Conservation (phyloP, 1,140 invertebrate species). For the Cotesia typhae region DNA sequence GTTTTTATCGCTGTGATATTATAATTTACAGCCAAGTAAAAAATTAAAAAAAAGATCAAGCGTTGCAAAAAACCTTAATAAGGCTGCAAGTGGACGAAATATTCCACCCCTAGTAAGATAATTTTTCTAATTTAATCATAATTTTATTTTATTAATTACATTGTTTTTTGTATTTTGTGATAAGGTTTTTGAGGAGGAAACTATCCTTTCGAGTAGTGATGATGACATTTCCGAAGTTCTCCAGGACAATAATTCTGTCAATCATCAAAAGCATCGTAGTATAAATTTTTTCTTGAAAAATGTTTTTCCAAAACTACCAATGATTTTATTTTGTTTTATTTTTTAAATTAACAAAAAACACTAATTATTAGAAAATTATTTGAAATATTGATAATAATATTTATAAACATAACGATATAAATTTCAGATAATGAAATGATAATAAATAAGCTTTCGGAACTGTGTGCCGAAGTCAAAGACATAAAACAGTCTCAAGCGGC, state of each 20-base stretch:
- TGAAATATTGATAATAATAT: not conserved
- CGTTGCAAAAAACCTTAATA: not conserved
- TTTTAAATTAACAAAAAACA: too few species aligned
- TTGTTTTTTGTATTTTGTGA: not conserved
- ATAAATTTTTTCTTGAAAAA: not conserved
- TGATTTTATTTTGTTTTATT: not conserved
- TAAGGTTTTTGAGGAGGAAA: not conserved
- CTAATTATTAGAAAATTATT: not conserved
- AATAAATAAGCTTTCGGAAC: conserved; percentile 2
- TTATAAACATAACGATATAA: not conserved
- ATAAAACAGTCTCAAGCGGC: not conserved
- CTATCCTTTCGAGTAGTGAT: not conserved
- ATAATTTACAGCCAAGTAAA: not conserved
- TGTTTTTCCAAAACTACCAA: not conserved
- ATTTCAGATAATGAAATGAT: conserved; percentile 17
- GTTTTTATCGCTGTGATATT: not conserved
- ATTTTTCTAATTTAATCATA: not conserved
- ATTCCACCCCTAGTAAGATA: not conserved
- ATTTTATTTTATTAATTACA: not conserved
- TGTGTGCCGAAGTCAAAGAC: not conserved
- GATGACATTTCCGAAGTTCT: not conserved
- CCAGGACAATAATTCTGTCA: not conserved
- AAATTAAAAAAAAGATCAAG: not conserved
- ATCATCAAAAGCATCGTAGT: conserved; percentile 4
- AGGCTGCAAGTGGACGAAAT: not conserved